Evolutionary conservation across 2,113 vertebrate genomes (phyloP).

Genomic region (Plectropomus leopardus): DNA sequence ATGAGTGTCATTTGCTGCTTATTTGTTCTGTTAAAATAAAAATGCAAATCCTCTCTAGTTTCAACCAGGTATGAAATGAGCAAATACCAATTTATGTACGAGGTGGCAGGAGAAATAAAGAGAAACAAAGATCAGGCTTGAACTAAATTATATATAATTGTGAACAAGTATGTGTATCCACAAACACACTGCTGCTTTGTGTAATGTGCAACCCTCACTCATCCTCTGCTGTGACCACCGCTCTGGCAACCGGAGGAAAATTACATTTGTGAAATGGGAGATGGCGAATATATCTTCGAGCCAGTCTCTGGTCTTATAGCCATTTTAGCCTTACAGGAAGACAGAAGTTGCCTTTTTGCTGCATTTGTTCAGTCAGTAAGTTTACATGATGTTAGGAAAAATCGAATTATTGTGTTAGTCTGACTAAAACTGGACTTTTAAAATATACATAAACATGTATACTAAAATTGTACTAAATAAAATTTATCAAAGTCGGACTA

Average conservation of each 20-base stretch:
- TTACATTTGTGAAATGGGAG: slow-evolving; percentile 42
- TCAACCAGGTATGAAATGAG: neutral
- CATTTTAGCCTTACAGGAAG: slow-evolving; percentile 27
- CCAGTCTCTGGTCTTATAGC: slow-evolving; percentile 19
- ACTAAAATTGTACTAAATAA: too few species aligned
- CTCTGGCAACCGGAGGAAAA: slow-evolving; percentile 30
- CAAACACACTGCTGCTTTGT: neutral
- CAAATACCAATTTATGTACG: neutral
- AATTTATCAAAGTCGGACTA: too few species aligned
- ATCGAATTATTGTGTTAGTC: too few species aligned
- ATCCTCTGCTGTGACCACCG: slow-evolving; percentile 14
- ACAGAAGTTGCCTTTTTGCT: slow-evolving; percentile 38
- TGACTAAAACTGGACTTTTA: too few species aligned
- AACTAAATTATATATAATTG: neutral
- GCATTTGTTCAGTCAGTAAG: slow-evolving; percentile 30
- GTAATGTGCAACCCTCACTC: neutral
- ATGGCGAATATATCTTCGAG: slow-evolving; percentile 8
- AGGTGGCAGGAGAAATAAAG: neutral
- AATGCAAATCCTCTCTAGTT: neutral
- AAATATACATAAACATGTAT: too few species aligned
- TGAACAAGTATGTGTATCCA: neutral
- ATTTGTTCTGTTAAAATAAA: neutral
- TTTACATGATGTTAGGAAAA: too few species aligned
- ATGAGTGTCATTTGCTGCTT: neutral
- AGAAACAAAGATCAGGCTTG: neutral